Evolutionary conservation across 2,113 vertebrate species (phyloP), one percentile per base, ranked within the genome.

Genomic region (Lasiurus borealis): DNA sequence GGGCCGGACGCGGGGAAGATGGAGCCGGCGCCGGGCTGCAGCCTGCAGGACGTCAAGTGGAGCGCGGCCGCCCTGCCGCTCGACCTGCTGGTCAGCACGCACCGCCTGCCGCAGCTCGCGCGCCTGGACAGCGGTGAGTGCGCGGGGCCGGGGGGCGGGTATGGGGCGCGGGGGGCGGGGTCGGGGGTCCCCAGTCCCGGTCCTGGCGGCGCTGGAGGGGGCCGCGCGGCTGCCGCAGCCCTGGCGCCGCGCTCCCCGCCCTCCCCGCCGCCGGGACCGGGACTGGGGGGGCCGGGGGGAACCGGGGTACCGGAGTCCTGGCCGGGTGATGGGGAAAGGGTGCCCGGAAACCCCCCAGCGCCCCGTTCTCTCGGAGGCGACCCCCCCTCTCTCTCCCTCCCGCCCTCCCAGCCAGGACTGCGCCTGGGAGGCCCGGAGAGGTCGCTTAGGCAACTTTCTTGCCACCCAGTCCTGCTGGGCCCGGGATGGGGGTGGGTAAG

Each of bases 21-120:
- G 98, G 98, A 98, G 96, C 97, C 98, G 94, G 98, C 96, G 93
- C 97, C 98, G 97, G 97, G 98, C 95, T 98, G 98, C 98, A 99
- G 98, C 97, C 98, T 99, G 95, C 99, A 99, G 98, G 99, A 99
- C 97, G 98, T 99, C 89, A 99, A 99, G 97, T 99, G 99, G 99
- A 99, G 99, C 98, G 97, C 98, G 80, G 99, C 98, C 96, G 98
- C 99, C 80, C 96, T 99, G 59, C 99, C 99, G 1, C 96, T 99
- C 96, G 99, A 99, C 98, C 98, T 99, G 96, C 98, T 99, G 52
- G 99, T 99, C 98, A 99, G 99, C 97, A 98, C 99, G 34, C 99
- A 99, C 95, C 99, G 99, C 82, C 98, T 99, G 97, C 99, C 99
- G 15, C 99, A 99, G 97, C 99, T 99, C 95, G 99, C 98, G 96